Conservation (phyloP, 2,888 invertebrate genomes). For the Cephus pygmeus region DNA sequence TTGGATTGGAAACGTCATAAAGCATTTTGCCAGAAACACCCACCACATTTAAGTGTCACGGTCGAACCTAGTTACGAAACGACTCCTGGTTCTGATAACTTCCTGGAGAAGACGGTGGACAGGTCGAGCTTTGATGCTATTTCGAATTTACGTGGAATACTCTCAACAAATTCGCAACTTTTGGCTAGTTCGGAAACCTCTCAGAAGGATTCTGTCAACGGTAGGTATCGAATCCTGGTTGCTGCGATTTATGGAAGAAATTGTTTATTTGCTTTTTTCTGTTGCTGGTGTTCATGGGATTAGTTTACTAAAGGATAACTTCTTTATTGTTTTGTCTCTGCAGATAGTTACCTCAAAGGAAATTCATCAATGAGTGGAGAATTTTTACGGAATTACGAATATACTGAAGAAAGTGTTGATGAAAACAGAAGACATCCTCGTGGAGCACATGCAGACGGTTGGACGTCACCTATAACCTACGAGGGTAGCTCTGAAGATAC, state of each 20-base stretch:
- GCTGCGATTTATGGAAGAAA: background rate
- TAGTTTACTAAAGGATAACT: background rate
- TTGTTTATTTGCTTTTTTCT: background rate
- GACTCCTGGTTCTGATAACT: background rate
- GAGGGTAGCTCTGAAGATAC: conserved; percentile 79
- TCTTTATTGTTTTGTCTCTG: background rate
- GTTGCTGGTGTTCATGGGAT: background rate
- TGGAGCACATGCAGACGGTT: conserved; percentile 28
- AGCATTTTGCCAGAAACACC: conserved; percentile 50
- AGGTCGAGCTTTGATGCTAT: background rate
- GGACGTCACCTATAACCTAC: conserved; percentile 69
- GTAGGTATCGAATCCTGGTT: background rate
- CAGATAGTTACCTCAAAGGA: background rate
- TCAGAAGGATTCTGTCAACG: background rate
- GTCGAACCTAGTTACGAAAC: background rate
- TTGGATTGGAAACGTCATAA: conserved; percentile 84
- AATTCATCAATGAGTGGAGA: background rate
- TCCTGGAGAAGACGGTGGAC: background rate
- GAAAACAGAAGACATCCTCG: background rate
- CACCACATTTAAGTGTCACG: background rate
- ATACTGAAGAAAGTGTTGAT: background rate
- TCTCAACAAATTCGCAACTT: background rate
- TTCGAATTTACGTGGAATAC: background rate
- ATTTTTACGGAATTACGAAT: background rate
- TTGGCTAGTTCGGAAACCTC: background rate